Evolutionary conservation across 2,113 vertebrate genomes (phyloP).

Genomic region (Xiphophorus hellerii): DNA sequence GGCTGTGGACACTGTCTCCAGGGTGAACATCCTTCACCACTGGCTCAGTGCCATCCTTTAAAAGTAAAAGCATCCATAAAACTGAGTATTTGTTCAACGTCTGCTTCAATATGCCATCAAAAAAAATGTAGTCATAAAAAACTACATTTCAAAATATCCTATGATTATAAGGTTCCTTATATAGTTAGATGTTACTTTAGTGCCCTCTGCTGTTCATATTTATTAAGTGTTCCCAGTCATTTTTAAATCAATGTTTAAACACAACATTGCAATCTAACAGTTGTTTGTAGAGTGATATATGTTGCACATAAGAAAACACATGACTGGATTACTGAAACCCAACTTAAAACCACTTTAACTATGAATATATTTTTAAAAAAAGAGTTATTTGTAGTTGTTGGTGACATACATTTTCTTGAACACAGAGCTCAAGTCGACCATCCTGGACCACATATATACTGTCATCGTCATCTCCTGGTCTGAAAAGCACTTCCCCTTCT

Average conservation of each 20-base stretch:
- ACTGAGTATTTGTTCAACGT: background rate
- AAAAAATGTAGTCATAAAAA: too few relatives aligned
- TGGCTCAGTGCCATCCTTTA: conserved; percentile 90
- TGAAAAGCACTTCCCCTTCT: conserved; percentile 91
- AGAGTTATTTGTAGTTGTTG: background rate
- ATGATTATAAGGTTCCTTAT: too few relatives aligned
- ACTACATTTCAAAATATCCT: background rate
- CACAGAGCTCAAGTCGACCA: conserved; percentile 90
- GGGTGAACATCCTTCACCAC: conserved; percentile 93
- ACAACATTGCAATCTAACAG: background rate
- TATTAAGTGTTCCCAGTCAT: background rate
- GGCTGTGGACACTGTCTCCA: conserved; percentile 94
- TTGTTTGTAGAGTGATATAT: background rate
- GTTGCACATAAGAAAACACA: background rate
- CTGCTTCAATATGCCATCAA: background rate
- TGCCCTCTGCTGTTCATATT: conserved; percentile 20
- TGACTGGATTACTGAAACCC: background rate
- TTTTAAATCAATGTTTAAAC: background rate
- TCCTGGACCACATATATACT: conserved; percentile 98
- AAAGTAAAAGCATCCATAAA: background rate
- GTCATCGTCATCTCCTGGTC: conserved; percentile 88
- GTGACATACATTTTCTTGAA: conserved; percentile 86
- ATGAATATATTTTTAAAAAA: background rate
- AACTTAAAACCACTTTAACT: background rate
- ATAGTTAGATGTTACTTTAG: background rate